Percentiles rank a stretch among this genome's conserved stretches.
Conservation (phyloP, 2,113 vertebrate genomes). For the Saccopteryx leptura region DNA sequence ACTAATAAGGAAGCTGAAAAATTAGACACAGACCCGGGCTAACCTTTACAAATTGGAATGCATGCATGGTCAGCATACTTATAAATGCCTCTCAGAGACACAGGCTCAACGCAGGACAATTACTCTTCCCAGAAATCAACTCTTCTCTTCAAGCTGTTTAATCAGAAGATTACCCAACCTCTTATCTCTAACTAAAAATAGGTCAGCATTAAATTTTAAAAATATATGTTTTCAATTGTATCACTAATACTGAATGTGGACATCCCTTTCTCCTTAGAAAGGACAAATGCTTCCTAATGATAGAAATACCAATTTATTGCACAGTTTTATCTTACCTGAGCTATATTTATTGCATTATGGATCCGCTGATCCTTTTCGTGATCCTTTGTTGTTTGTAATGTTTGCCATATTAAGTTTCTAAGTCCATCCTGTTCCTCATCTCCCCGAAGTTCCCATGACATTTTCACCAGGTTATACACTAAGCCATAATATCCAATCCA, state of each 20-base stretch:
- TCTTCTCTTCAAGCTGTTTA: neutral
- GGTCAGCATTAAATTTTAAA: neutral
- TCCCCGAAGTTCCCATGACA: conserved; percentile 76
- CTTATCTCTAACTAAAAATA: conserved; percentile 4
- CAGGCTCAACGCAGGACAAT: neutral
- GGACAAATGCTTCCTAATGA: neutral
- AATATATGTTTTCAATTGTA: neutral
- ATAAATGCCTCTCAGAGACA: neutral
- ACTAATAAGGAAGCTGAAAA: neutral
- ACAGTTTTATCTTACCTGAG: conserved; percentile 66
- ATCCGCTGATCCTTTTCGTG: conserved; percentile 64
- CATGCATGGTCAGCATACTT: neutral
- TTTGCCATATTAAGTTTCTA: conserved; percentile 65
- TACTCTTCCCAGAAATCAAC: neutral
- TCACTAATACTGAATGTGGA: neutral
- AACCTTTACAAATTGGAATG: neutral
- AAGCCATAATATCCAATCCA: conserved; percentile 81
- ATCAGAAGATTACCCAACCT: neutral
- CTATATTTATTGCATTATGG: conserved; percentile 61
- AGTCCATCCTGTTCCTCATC: conserved; percentile 78
- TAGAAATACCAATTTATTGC: neutral
- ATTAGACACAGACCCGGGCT: neutral
- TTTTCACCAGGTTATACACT: conserved; percentile 81
- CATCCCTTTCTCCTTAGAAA: neutral
- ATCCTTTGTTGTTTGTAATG: conserved; percentile 62